Evolutionary conservation across 1,140 invertebrate genomes (phyloP), one percentile per base, ranked within the genome.

Genomic region (Phymorhynchus buccinoides): DNA sequence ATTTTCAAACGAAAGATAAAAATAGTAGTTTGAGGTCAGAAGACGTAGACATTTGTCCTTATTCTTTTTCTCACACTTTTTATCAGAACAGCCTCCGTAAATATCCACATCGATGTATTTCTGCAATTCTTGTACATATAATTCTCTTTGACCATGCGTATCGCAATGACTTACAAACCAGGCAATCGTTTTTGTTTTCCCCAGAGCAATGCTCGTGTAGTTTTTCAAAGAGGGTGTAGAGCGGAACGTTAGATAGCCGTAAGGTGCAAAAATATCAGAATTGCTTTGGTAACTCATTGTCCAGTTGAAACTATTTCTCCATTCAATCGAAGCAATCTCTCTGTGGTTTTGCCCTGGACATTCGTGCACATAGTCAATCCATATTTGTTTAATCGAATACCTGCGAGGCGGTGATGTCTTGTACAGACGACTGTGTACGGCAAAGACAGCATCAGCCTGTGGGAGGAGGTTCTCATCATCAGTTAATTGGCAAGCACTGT

Each of bases 41-140:
- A 66, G 48, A 62, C 97, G 96, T 90, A 98, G 96, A 90, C 97
- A 99, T 52, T n/a, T 32, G 89, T 96, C 96, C 32, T 79, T 27
- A 27, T 80, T 48, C 66, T 84, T 85, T 32, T 22, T 6, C 12
- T 66, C 42, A 18, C 88, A 89, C 1, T 77, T 66, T 35, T 80
- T 22, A 22, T 84, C 56, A 14, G 89, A 88, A 92, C 96, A 96
- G 0, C 80, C 84, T 16, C 96, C 96, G 87, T 95, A 96, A 18
- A 96, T 92, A 89, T 96, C 95, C 3, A 96, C 94, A 0, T 89
- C 62, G 78, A 96, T 92, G 87, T 94, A 91, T 32, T 92, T 92
- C 84, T 93, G 88, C 14, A 96, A 89, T 22, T 56, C 12, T n/a
- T 48, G 9, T 2, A 80, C 79, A 32, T 80, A 80, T 30, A 35